Evolutionary conservation across 2,113 vertebrate species (phyloP).

Genomic region (Chunga burmeisteri): DNA sequence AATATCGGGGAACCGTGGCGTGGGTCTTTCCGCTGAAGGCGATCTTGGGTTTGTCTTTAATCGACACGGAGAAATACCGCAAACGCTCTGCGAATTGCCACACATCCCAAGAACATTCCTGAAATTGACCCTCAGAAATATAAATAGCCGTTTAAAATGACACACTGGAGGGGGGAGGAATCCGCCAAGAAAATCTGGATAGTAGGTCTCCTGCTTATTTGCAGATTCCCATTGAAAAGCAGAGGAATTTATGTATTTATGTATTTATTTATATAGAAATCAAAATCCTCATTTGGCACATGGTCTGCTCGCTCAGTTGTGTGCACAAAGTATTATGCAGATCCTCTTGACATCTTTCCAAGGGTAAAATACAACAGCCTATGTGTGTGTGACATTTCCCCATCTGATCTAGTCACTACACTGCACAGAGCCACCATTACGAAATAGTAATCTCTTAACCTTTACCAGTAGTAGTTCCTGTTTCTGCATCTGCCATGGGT

Average conservation of each 20-base stretch:
- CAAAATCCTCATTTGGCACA: not conserved
- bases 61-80: not conserved
- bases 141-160: not conserved
- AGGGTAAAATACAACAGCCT: not conserved
- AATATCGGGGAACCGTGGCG: not conserved
- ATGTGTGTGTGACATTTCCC: not conserved
- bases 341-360: conserved; percentile 18
- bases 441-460: conserved; percentile 4
- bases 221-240: not conserved
- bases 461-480: not conserved
- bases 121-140: not conserved
- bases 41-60: not conserved
- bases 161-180: not conserved
- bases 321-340: not conserved
- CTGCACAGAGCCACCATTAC: not conserved
- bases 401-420: not conserved
- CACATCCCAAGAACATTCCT: not conserved
- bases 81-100: not conserved
- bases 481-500: not conserved
- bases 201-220: not conserved
- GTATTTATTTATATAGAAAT: not conserved
- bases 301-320: not conserved
- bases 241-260: not conserved
- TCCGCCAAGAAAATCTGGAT: not conserved
- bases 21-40: not conserved